Evolutionary conservation across 2,113 vertebrate genomes (phyloP).

Genomic region (Pholis gunnellus): DNA sequence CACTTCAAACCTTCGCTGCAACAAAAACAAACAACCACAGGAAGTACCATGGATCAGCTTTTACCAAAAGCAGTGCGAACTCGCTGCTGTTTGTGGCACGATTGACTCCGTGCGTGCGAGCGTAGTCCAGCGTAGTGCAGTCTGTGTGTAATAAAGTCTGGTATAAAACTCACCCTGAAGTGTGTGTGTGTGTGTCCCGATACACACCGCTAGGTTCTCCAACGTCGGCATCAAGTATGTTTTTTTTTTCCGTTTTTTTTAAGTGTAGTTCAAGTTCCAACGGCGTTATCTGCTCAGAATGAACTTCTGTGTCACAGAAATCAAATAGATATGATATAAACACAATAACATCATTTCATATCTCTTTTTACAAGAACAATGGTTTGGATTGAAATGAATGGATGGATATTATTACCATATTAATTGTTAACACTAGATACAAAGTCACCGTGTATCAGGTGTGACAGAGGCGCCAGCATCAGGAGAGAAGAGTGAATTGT

Average conservation of each 20-base stretch:
- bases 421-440: background rate
- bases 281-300: background rate
- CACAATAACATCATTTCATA: background rate
- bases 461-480: background rate
- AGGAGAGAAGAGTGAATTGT: background rate
- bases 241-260: background rate
- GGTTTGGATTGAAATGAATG: background rate
- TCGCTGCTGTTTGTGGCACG: background rate
- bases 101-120: background rate
- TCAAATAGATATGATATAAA: slow-evolving; percentile 3
- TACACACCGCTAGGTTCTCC: background rate
- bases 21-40: slow-evolving; percentile 22
- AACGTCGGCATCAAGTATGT: background rate
- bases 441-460: background rate
- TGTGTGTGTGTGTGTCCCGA: background rate
- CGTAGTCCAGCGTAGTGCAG: background rate
- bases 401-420: background rate
- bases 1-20: slow-evolving; percentile 13
- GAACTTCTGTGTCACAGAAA: background rate
- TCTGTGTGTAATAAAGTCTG: background rate
- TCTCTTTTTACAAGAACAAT: background rate
- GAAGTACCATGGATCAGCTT: slow-evolving; percentile 18
- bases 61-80: background rate
- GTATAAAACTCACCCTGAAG: background rate
- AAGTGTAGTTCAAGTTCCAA: slow-evolving; percentile 3